Evolutionary conservation across 2,888 invertebrate species (phyloP).

Genomic region (Agrochola macilenta): DNA sequence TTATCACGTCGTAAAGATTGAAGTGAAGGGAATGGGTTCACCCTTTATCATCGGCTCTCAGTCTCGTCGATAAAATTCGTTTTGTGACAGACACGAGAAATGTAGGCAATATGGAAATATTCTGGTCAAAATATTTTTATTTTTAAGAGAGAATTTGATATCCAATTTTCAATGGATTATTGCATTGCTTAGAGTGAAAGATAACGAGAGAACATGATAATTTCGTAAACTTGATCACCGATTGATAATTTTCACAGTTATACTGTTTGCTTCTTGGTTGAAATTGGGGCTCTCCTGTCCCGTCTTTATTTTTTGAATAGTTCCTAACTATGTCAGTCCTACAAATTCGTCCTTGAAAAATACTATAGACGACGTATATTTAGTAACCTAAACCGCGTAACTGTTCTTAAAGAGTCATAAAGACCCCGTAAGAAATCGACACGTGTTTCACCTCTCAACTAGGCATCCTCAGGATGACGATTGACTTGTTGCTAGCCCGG

Average conservation of each 20-base stretch:
- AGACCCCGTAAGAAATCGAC: too few relatives aligned
- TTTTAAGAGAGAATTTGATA: background rate
- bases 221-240: background rate
- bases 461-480: too few relatives aligned
- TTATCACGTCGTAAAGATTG: slow-evolving; percentile 63
- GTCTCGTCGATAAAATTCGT: slow-evolving; percentile 43
- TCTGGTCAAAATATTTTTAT: slow-evolving; percentile 13
- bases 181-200: background rate
- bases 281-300: background rate
- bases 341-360: background rate
- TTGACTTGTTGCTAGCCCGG: too few relatives aligned
- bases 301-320: background rate
- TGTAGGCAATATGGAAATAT: slow-evolving; percentile 31
- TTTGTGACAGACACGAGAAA: slow-evolving; percentile 33
- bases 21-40: slow-evolving; percentile 35
- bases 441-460: too few relatives aligned
- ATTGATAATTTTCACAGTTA: background rate
- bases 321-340: background rate
- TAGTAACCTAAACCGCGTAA: too few relatives aligned
- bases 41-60: slow-evolving; percentile 52
- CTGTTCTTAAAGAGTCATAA: too few relatives aligned
- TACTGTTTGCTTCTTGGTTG: background rate
- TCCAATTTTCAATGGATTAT: background rate
- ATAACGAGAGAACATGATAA: background rate
- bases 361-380: too few relatives aligned